phyloP scores from a whole-genome alignment of 2,888 invertebrate genomes.

The Acleris sparsana region DNA sequence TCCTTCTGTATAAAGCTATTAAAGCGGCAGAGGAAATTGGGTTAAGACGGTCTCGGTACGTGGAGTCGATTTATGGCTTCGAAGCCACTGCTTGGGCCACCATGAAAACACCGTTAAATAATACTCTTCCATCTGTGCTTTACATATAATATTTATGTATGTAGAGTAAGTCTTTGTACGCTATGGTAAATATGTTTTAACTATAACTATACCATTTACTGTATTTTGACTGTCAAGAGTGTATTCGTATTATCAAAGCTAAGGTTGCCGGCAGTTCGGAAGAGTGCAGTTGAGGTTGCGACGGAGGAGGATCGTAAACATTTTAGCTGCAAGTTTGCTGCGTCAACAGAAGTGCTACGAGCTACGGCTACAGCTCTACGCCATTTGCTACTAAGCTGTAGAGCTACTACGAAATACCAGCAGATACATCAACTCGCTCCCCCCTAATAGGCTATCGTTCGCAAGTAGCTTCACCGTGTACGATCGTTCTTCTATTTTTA shows the following conservation, averaged over 20 bases:
- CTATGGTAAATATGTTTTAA: too few species aligned
- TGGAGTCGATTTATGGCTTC: too few species aligned
- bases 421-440: neutral
- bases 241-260: neutral
- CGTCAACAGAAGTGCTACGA: constrained; percentile 49
- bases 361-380: constrained; percentile 41
- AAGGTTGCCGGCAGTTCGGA: constrained; percentile 2
- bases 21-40: too few species aligned
- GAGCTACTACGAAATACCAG: constrained; percentile 1
- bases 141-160: too few species aligned
- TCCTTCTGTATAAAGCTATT: too few species aligned
- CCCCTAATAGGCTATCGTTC: neutral
- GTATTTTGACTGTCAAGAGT: too few species aligned
- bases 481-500: constrained; percentile 3
- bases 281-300: constrained; percentile 36
- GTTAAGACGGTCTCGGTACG: too few species aligned
- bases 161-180: too few species aligned
- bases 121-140: too few species aligned
- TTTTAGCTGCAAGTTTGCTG: constrained; percentile 50
- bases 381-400: constrained; percentile 33
- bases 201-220: too few species aligned
- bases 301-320: constrained; percentile 24
- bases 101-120: too few species aligned
- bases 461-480: neutral
- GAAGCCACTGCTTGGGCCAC: too few species aligned